These are phyloP conservation scores for Palythoa grandis DNA, from an alignment of 92 coral and sea anemone genomes.

Conservation along the genomic window DNA sequence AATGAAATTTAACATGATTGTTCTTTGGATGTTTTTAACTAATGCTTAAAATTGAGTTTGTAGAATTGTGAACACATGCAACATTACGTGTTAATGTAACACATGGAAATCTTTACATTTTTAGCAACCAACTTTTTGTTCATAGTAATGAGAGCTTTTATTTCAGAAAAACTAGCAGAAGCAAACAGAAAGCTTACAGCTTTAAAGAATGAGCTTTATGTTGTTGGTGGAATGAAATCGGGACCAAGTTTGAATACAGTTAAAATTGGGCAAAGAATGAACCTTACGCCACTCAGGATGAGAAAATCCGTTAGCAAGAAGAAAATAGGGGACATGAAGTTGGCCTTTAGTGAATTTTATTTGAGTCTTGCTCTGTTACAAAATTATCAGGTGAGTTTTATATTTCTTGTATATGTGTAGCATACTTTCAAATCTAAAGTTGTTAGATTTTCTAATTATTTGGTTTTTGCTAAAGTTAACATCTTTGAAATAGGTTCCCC, in stretches of 20 bases:
- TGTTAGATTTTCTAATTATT: no score
- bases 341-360: slow-evolving; percentile 98
- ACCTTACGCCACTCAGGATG: slow-evolving; percentile 66
- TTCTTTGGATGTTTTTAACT: no score
- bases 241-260: slow-evolving; percentile 78
- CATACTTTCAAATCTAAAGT: no score
- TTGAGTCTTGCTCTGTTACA: slow-evolving; percentile 90
- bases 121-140: not conserved
- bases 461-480: no score
- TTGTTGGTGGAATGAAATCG: slow-evolving; percentile 68
- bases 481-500: no score
- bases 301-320: slow-evolving; percentile 65
- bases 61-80: no score
- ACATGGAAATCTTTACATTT: no score
- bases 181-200: slow-evolving; percentile 89
- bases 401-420: not conserved
- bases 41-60: no score
- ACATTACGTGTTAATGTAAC: no score
- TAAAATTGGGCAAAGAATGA: slow-evolving; percentile 65
- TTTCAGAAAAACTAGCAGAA: slow-evolving; percentile 91
- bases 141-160: not conserved
- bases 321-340: slow-evolving; percentile 81
- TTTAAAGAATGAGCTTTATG: slow-evolving; percentile 84
- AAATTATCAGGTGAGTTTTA: slow-evolving; percentile 80
- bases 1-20: no score